phyloP scores from a whole-genome alignment of 2,113 vertebrate genomes.

The Limnothrissa miodon region DNA sequence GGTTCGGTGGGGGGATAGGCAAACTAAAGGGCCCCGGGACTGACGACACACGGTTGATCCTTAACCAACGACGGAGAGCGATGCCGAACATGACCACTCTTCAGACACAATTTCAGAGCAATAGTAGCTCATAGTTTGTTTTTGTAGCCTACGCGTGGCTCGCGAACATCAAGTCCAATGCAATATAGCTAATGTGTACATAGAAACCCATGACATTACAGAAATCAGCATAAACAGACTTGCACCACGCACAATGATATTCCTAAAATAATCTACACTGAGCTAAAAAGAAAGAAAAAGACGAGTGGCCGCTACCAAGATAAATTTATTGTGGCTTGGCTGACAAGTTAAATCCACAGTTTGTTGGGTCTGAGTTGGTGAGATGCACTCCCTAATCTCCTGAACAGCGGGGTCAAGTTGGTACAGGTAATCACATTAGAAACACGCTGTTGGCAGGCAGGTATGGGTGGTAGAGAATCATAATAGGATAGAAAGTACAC shows the following conservation, averaged over 20 bases:
- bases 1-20: slow-evolving; percentile 37
- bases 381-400: slow-evolving; percentile 16
- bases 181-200: slow-evolving; percentile 26
- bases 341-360: not conserved
- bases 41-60: not conserved
- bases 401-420: not conserved
- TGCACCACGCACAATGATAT: not conserved
- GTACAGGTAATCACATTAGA: slow-evolving; percentile 18
- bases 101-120: slow-evolving; percentile 11
- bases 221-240: slow-evolving; percentile 8
- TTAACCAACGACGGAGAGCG: slow-evolving; percentile 22
- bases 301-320: not conserved
- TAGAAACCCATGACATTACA: not conserved
- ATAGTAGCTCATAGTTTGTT: slow-evolving; percentile 15
- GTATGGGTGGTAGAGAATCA: not conserved
- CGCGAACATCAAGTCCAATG: not conserved
- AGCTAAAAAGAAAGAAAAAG: not conserved
- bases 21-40: slow-evolving; percentile 27
- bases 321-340: not conserved
- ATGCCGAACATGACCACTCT: not conserved
- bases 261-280: not conserved
- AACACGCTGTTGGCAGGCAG: not conserved
- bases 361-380: slow-evolving; percentile 7
- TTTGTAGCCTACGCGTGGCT: slow-evolving; percentile 16
- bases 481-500: not conserved